Base-by-base conservation (phyloP, 2,113 vertebrate species). In the Picathartes gymnocephalus region DNA sequence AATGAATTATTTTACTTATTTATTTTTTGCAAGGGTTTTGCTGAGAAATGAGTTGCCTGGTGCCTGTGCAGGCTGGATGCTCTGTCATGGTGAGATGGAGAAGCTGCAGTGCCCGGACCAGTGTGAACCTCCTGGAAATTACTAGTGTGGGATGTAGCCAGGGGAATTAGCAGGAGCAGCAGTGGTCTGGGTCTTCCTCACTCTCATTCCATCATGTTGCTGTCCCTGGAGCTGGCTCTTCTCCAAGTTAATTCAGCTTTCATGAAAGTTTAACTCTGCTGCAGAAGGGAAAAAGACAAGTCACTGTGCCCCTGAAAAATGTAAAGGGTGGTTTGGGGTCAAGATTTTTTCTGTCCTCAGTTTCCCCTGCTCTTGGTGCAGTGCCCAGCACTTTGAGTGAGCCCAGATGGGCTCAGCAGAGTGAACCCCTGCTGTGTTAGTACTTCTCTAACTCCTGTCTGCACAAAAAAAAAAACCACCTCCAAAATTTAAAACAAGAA, bases 231-330 rank as follows among this genome's bases (percentile, higher is more conserved):
- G 30, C 45, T 95, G 86, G 86, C 69, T 69, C 28, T 54, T 64
- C 51, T 90, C 91, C 83, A 86, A 27, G 39, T 66, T 71, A 45
- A 77, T 84, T 96, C 65, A 44, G 56, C 53, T 68, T 53, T 92
- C 72, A 88, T 86, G 72, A 88, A 94, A 92, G 65, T 90, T 95
- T 81, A 93, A 79, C 56, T 62, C 37, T n/a, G 31, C 81, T 79
- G 77, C 65, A 40, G 76, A 85, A 90, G 64, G 45, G 71, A 87
- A 40, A 64, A 82, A n/a, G 64, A n/a, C 33, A 58, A 93, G 42
- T 51, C 37, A 40, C 69, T 10, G 22, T 39, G 54, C 23, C 81
- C 73, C 71, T 91, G 73, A 91, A 90, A 86, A 95, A 92, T 81
- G 53, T 39, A 77, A 71, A 72, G 28, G 40, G n/a, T 62, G 21